Percentiles rank a stretch among this genome's conserved stretches.
These are phyloP conservation scores for Rissa tridactyla DNA, from an alignment of 2,113 vertebrate species.

Conservation along the genomic window DNA sequence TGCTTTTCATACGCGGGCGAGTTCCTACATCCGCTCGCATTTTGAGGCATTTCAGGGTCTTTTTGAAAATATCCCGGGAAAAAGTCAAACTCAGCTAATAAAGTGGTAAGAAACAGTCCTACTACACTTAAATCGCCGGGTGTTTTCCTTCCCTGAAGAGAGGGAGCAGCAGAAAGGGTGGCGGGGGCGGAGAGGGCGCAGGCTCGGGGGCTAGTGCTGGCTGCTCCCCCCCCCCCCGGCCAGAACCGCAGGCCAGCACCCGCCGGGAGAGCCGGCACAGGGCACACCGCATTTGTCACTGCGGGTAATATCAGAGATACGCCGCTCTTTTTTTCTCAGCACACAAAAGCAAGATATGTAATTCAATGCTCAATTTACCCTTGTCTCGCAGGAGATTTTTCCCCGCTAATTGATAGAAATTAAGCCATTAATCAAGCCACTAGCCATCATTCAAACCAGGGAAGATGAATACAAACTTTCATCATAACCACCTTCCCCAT, in stretches of 20 bases:
- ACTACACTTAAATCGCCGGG: background rate
- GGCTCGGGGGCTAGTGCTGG: background rate
- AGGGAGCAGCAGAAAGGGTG: background rate
- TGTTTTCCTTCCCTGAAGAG: background rate
- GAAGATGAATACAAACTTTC: constrained; percentile 99
- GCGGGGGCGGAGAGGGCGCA: background rate
- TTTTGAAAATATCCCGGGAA: background rate
- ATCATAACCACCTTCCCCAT: constrained; percentile 99
- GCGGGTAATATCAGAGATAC: constrained; percentile 70
- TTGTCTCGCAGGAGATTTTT: constrained; percentile 93
- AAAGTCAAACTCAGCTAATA: background rate
- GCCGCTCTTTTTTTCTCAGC: constrained; percentile 71
- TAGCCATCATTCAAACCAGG: constrained; percentile 97
- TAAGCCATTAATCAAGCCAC: constrained; percentile 99
- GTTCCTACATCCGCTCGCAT: accelerated
- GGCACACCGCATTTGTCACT: constrained; percentile 75
- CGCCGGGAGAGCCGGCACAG: constrained; percentile 63
- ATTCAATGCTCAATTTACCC: constrained; percentile 98
- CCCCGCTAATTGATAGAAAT: constrained; percentile 99
- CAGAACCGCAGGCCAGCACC: constrained; percentile 50
- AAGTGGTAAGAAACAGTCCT: background rate
- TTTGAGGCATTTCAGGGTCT: background rate
- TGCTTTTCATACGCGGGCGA: accelerated
- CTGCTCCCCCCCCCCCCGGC: background rate
- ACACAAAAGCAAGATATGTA: constrained; percentile 89